Percentiles rank a stretch among this genome's conserved stretches.
Evolutionary conservation across 2,888 invertebrate genomes (phyloP).

Genomic region (Anarsia innoxiella): DNA sequence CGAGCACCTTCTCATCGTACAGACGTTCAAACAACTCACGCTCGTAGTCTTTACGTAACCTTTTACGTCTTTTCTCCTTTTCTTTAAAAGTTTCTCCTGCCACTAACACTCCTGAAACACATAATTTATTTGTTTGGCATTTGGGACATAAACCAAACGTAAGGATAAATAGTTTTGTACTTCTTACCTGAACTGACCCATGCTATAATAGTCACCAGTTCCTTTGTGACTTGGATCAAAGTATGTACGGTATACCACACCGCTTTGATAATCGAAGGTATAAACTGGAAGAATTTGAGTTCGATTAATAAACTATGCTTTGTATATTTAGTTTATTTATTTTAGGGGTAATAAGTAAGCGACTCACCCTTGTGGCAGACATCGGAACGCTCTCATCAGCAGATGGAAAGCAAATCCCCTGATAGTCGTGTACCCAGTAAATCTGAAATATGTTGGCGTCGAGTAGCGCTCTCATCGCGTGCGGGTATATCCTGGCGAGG

Average conservation of each 20-base stretch:
- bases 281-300: neutral
- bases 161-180: neutral
- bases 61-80: constrained; percentile 43
- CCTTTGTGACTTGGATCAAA: neutral
- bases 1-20: constrained; percentile 48
- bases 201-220: neutral
- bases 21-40: constrained; percentile 54
- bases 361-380: constrained; percentile 36
- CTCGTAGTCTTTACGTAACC: constrained; percentile 42
- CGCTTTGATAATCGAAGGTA: neutral
- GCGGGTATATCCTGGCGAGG: constrained; percentile 44
- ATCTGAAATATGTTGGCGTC: constrained; percentile 46
- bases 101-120: constrained; percentile 17
- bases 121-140: constrained; percentile 24
- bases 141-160: neutral
- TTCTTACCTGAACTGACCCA: neutral
- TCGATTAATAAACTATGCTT: no score
- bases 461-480: constrained; percentile 50
- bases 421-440: constrained; percentile 63
- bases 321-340: no score
- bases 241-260: neutral
- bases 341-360: no score
- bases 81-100: constrained; percentile 44
- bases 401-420: constrained; percentile 54
- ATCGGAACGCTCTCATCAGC: constrained; percentile 25